These are phyloP conservation scores for Lydus trimaculatus DNA, from an alignment of 2,888 invertebrate species.

Conservation along the genomic window DNA sequence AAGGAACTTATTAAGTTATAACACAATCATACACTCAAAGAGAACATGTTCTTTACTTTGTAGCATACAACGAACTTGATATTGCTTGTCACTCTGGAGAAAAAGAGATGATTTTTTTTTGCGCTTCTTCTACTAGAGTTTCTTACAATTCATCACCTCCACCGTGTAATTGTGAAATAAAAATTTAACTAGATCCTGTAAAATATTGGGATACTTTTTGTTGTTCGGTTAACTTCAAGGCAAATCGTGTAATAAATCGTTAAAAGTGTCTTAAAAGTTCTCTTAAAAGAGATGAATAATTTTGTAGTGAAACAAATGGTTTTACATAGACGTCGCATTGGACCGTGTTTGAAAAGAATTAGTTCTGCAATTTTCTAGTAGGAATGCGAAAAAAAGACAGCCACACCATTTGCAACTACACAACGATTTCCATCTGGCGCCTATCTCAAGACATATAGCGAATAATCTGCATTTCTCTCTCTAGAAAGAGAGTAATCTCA, in stretches of 20 bases:
- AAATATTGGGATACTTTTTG: not conserved
- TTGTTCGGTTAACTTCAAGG: not conserved
- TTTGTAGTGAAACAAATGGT: not conserved
- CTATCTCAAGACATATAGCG: not conserved
- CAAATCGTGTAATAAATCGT: not conserved
- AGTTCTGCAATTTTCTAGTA: not conserved
- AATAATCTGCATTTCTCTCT: not conserved
- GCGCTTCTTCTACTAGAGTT: no score
- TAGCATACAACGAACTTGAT: no score
- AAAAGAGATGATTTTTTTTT: no score
- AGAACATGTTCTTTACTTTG: no score
- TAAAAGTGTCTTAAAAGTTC: not conserved
- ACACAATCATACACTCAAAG: no score
- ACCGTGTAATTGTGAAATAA: not conserved
- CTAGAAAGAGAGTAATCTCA: not conserved
- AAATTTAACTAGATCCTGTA: not conserved
- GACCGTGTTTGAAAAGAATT: slow-evolving; percentile 7
- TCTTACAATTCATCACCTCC: no score
- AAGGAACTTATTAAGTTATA: no score
- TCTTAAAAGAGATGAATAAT: slow-evolving; percentile 3
- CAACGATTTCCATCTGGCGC: not conserved
- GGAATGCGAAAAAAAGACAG: not conserved
- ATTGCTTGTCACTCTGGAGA: no score
- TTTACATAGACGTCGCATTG: not conserved
- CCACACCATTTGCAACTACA: not conserved